A percentile compares a stretch with the other conserved stretches of the same genome.
phyloP scores from a whole-genome alignment of 2,888 invertebrate species.

The Callyntrura guangdongensis region DNA sequence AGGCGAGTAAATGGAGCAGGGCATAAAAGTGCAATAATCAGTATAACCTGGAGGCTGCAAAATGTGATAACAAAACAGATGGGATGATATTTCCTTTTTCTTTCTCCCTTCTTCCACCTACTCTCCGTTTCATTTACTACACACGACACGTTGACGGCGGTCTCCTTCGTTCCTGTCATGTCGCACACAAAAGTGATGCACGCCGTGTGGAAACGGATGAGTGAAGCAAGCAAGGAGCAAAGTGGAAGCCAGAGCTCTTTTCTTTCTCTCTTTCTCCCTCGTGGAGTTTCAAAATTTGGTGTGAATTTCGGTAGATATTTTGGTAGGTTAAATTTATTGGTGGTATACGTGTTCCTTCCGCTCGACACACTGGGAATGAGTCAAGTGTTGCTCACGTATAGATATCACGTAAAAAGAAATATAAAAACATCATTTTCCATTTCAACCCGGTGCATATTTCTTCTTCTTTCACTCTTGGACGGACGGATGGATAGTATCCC shows the following conservation, averaged over 20 bases:
- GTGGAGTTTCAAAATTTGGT: no score
- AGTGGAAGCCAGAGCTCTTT: conserved; percentile 25
- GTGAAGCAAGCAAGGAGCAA: conserved; percentile 46
- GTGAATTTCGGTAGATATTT: conserved; percentile 22
- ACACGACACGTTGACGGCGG: conserved; percentile 18
- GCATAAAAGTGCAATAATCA: conserved; percentile 79
- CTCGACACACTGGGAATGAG: conserved; percentile 11
- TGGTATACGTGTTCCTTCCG: conserved; percentile 2
- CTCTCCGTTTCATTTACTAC: conserved; percentile 9
- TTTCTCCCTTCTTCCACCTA: background rate
- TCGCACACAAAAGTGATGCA: conserved; percentile 64
- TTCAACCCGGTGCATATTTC: conserved; percentile 27
- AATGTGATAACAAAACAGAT: conserved; percentile 76
- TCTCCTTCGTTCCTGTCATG: conserved; percentile 55
- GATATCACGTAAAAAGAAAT: conserved; percentile 67
- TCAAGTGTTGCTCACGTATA: conserved; percentile 64
- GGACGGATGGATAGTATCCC: no score
- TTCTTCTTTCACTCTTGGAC: background rate
- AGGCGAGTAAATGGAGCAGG: conserved; percentile 68
- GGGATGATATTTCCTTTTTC: conserved; percentile 66
- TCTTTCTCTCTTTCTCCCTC: conserved; percentile 38
- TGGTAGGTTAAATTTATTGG: no score
- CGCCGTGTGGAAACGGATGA: conserved; percentile 27
- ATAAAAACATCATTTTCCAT: conserved; percentile 64
- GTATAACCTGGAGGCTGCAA: conserved; percentile 76